Conservation (phyloP, 2,888 invertebrate species). For the Dryomyza anilis region DNA sequence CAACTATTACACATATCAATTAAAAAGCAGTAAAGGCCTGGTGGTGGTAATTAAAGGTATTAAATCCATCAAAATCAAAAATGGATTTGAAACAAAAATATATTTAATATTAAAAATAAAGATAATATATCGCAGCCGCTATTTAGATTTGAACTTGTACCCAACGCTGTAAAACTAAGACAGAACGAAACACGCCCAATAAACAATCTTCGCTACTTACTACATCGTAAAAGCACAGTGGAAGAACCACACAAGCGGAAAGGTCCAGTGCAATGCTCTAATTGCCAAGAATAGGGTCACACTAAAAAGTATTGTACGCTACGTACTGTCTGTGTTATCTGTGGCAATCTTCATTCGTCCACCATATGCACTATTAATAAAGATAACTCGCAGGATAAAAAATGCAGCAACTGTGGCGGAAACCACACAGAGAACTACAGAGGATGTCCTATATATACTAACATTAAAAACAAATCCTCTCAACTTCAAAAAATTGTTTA, state of each 20-base stretch:
- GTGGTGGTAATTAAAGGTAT: neutral
- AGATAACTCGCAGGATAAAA: neutral
- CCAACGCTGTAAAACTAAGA: neutral
- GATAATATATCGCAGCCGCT: neutral
- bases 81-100: neutral
- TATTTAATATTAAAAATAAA: neutral
- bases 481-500: neutral
- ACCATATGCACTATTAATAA: neutral
- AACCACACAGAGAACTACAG: neutral
- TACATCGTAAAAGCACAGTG: neutral
- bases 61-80: neutral
- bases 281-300: neutral
- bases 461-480: neutral
- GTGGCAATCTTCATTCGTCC: no score
- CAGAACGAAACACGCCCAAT: neutral
- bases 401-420: neutral
- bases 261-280: no score
- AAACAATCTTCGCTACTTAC: neutral
- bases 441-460: neutral
- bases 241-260: no score
- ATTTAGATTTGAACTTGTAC: neutral
- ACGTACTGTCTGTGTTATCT: no score
- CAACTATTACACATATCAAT: no score
- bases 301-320: neutral
- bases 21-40: no score